Conservation (phyloP, 2,888 invertebrate genomes). For the Cremastobaeus sp. region DNA sequence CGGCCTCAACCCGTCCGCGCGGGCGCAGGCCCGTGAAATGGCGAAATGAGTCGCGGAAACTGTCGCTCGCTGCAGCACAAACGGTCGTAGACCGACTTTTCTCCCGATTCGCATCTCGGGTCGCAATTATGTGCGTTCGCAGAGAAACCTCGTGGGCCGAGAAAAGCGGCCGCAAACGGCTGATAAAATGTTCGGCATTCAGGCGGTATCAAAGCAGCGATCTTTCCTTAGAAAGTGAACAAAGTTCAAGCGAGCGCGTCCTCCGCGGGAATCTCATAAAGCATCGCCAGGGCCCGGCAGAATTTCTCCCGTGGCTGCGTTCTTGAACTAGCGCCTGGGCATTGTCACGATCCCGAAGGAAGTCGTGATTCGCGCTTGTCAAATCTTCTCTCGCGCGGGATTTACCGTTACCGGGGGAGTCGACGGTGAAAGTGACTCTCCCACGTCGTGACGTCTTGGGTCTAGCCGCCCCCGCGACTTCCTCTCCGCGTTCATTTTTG, state of each 20-base stretch:
- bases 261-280: slow-evolving; percentile 35
- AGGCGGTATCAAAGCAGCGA: slow-evolving; percentile 20
- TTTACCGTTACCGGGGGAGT: slow-evolving; percentile 54
- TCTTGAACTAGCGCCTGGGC: slow-evolving; percentile 18
- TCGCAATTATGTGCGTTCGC: not conserved
- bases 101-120: no score
- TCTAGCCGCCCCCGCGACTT: slow-evolving; percentile 56
- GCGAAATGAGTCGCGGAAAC: no score
- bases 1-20: no score
- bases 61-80: no score
- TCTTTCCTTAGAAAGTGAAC: slow-evolving; percentile 48
- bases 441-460: slow-evolving; percentile 61
- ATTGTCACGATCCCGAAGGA: slow-evolving; percentile 56
- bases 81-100: no score
- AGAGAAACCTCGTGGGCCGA: not conserved
- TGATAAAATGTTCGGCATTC: slow-evolving; percentile 1
- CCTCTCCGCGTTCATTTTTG: slow-evolving; percentile 31
- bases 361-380: slow-evolving; percentile 47
- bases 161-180: not conserved
- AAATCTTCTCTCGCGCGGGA: slow-evolving; percentile 44
- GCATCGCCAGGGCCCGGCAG: slow-evolving; percentile 4
- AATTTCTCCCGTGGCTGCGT: slow-evolving; percentile 26
- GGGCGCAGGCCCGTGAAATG: no score
- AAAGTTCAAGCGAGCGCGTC: slow-evolving; percentile 46
- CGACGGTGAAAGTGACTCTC: slow-evolving; percentile 63